A percentile compares a stretch with the other conserved stretches of the same genome.
These are phyloP conservation scores for Stenopsyche tienmushanensis DNA, from an alignment of 1,140 invertebrate genomes.

Conservation along the genomic window DNA sequence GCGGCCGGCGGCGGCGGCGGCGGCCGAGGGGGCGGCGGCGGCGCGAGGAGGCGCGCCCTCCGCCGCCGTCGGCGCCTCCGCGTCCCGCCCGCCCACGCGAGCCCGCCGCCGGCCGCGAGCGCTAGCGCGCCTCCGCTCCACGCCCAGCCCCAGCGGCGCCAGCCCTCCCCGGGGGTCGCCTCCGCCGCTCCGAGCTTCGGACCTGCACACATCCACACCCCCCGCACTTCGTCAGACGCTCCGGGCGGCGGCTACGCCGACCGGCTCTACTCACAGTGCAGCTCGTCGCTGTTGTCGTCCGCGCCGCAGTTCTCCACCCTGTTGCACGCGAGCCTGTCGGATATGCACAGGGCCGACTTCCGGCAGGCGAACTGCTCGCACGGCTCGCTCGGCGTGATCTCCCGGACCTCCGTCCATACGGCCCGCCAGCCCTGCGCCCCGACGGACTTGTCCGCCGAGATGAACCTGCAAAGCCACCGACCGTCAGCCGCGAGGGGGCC, in stretches of 20 bases:
- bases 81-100: slow-evolving; percentile 40
- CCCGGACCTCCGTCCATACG: slow-evolving; percentile 84
- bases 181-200: slow-evolving; percentile 45
- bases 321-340: slow-evolving; percentile 75
- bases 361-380: slow-evolving; percentile 41
- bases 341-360: slow-evolving; percentile 76
- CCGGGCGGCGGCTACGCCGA: not conserved
- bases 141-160: slow-evolving; percentile 43
- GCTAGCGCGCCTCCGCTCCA: slow-evolving; percentile 39
- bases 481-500: slow-evolving; percentile 67
- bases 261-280: slow-evolving; percentile 78
- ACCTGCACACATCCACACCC: slow-evolving; percentile 44
- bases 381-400: slow-evolving; percentile 43
- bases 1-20: slow-evolving; percentile 43
- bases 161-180: slow-evolving; percentile 36
- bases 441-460: slow-evolving; percentile 67
- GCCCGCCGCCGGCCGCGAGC: slow-evolving; percentile 16
- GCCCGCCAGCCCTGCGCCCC: slow-evolving; percentile 76
- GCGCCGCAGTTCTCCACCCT: slow-evolving; percentile 77
- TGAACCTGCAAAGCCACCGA: slow-evolving; percentile 57
- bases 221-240: slow-evolving; percentile 24
- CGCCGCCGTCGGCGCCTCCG: slow-evolving; percentile 42
- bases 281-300: slow-evolving; percentile 77
- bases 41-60: slow-evolving; percentile 41
- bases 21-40: slow-evolving; percentile 43